Base-by-base conservation (phyloP, 2,888 invertebrate genomes). In the Pasiphila rectangulata region DNA sequence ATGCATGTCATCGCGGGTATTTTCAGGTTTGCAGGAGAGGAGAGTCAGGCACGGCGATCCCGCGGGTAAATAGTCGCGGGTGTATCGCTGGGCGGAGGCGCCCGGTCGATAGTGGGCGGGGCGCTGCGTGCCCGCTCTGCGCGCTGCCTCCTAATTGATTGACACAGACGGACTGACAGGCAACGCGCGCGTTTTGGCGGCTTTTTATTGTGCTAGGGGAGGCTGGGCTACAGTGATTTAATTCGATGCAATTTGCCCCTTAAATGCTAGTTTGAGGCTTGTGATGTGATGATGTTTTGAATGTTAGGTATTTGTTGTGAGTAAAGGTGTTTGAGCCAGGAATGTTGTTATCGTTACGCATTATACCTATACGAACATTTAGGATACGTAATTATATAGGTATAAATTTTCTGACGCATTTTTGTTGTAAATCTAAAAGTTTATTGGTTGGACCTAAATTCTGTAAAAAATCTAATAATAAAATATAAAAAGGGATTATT, bases 151-250 rank as follows among this genome's bases (percentile, higher is more conserved):
- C 47, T 56, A 86, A 86, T 86, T 86, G 86, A 86, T 85, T 86
- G 86, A 85, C 86, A 83, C 71, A 75, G 78, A 77, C 77, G 72
- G 72, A 77, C 77, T 75, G 83, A 79, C 85, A 79, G 74, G 71
- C 79, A 76, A 75, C 79, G 74, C 75, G 66, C 52, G 54, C 67
- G 67, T 72, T 74, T 75, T 71, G 70, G 70, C 68, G 56, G 61
- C 62, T 64, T 84, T 84, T 85, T 85, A 83, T 83, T 81, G 81
- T 72, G 64, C 47, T 61, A 61, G 64, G 65, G 61, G 66, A 64
- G 64, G 62, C 61, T 47, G 53, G 54, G 53, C 61, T 23, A 41
- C 64, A 63, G 67, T 72, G 75, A 77, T 81, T 79, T 67, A 56
- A 66, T 67, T 64, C 40, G 46, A 46, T 53, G 43, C 53, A 50